Base-by-base conservation (phyloP, 2,113 vertebrate species). In the Oryzias woworae region DNA sequence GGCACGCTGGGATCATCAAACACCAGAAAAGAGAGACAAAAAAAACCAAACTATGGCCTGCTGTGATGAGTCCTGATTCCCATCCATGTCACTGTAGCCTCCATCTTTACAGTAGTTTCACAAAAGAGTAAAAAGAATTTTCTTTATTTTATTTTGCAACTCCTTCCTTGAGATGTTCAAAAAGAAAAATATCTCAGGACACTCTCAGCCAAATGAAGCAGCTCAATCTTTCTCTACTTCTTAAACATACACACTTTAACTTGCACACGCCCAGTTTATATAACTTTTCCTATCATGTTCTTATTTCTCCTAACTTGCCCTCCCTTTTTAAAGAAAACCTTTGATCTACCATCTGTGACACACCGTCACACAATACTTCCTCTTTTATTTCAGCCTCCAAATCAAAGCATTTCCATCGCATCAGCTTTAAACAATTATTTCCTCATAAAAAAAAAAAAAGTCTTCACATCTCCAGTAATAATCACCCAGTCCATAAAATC, bases 1-100 rank as follows among this genome's bases (percentile, higher is more conserved):
- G 55, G 62, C 70, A 26, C 60, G 67, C 73, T 80, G 76, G 44
- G 72, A 71, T 58, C 47, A 42, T 52, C 15, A 1, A 43, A 71
- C 23, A 28, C 20, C 62, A 65, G 62, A 70, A 62, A 59, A 62
- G 17, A 50, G 53, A 54, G 28, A 53, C 16, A 28, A 22, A 58
- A 56, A 65, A 59, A 80, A 77, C 55, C 58, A 70, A 66, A 47
- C 14, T 55, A 77, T 8, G 22, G 51, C 82, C 50, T 28, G 72
- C 77, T 78, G 82, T 54, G 77, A 79, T 70, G 74, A 77, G 49
- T 52, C 48, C 10, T 42, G 58, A 69, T 56, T 67, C 68, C 41
- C 8, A 28, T 24, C 47, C 31, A 1, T 47, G 49, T 53, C 52
- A 52, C 52, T 15, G 43, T n/a, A 28, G 17, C 53, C 41, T 53